Base-by-base conservation (phyloP, 2,888 invertebrate genomes). In the Spilosoma lubricipeda region DNA sequence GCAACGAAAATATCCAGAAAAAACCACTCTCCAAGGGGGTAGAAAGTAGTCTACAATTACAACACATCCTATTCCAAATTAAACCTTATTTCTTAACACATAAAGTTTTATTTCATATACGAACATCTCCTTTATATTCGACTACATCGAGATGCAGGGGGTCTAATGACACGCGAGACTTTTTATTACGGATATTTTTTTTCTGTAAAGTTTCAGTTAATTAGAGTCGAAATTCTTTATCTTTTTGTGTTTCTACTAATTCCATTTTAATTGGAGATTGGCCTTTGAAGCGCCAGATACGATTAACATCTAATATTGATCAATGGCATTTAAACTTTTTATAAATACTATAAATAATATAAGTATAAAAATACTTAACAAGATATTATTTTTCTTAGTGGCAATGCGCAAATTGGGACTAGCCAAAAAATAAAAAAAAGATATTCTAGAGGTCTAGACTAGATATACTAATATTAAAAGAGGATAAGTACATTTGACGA, bases 141-240 rank as follows among this genome's bases (percentile, higher is more conserved):
- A 78, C 83, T 75, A 77, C 74, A 66, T 56, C 42, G 74, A 70
- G 76, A 88, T 88, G 91, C 91, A 91, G 73, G 92, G 93, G 93
- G 93, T 93, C 93, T 93, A 93, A 94, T 93, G 93, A 93, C 92
- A 92, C 92, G 90, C 89, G 92, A 90, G 88, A 88, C 86, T 91
- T 92, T 92, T 89, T 85, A 71, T n/a, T 79, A 76, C 36, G 77
- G 75, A 71, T 81, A 83, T 86, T 76, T 88, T 90, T n/a, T 90
- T 56, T 56, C 23, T 89, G 87, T 87, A 74, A 80, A 88, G 86
- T 90, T 88, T 87, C 87, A 89, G 91, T 92, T 93, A 93, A 94
- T 94, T 93, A 92, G 88, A 90, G 89, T 85, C 87, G 82, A 85
- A 86, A 89, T 89, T 87, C 85, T 82, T 86, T 78, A 81, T 87